Conservation (phyloP, 2,888 invertebrate species). For the Harmothoe impar region DNA sequence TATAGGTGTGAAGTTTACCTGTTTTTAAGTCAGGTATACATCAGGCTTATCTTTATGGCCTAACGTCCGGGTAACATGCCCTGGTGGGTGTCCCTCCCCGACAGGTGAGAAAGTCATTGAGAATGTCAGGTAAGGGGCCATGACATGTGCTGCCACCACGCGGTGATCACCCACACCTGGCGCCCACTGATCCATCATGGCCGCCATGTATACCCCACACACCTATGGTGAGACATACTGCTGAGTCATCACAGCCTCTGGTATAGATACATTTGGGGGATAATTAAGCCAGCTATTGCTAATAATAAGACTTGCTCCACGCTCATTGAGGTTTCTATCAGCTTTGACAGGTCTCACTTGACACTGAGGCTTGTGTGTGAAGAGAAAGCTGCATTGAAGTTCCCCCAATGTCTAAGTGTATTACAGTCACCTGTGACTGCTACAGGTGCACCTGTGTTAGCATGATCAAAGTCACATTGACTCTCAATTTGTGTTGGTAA, state of each 20-base stretch:
- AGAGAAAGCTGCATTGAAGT: too few relatives aligned
- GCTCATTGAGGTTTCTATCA: too few relatives aligned
- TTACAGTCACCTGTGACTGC: neutral
- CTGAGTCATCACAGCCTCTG: neutral
- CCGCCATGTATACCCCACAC: neutral
- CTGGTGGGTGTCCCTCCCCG: constrained; percentile 21
- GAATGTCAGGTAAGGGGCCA: neutral
- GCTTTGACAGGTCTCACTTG: too few relatives aligned
- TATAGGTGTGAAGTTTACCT: too few relatives aligned
- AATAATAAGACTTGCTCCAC: too few relatives aligned
- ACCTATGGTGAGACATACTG: neutral
- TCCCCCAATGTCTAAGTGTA: too few relatives aligned
- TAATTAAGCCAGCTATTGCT: too few relatives aligned
- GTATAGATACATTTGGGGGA: too few relatives aligned
- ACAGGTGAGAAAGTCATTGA: constrained; percentile 51
- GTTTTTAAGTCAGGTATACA: too few relatives aligned
- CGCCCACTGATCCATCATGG: constrained; percentile 1
- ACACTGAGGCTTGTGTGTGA: too few relatives aligned
- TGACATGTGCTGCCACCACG: constrained; percentile 29
- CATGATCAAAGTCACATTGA: constrained; percentile 12
- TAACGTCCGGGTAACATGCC: neutral
- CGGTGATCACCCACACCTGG: constrained; percentile 33
- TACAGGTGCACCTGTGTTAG: neutral
- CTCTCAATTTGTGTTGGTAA: constrained; percentile 24
- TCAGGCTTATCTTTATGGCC: neutral